Conservation (phyloP, 23 tunicate genomes). For the Trididemnum nubilum region DNA sequence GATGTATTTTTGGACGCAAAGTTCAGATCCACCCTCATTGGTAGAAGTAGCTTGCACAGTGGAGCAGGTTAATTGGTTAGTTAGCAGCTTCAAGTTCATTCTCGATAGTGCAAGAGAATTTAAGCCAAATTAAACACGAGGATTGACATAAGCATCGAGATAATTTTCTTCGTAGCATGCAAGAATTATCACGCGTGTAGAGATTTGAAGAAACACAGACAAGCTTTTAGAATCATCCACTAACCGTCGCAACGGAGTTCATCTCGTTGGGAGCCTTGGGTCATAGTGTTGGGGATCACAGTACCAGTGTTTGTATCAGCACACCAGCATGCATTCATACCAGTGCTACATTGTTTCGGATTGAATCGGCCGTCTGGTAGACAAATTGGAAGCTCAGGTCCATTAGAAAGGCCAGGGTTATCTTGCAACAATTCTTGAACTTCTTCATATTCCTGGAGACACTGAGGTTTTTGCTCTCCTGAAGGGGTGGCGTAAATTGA, state of each 20-base stretch:
- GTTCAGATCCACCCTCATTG: too few species aligned
- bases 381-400: constrained; percentile 52
- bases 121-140: too few species aligned
- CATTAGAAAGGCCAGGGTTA: constrained; percentile 29
- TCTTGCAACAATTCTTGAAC: constrained; percentile 28
- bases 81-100: too few species aligned
- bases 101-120: too few species aligned
- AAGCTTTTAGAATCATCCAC: too few species aligned
- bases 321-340: constrained; percentile 68
- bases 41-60: too few species aligned
- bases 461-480: background rate
- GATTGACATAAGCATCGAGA: too few species aligned
- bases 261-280: background rate
- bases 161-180: too few species aligned
- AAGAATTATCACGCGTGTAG: too few species aligned
- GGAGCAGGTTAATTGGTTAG: too few species aligned
- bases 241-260: background rate
- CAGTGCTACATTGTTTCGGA: constrained; percentile 66
- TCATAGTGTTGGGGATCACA: background rate
- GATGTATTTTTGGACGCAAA: too few species aligned
- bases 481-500: background rate
- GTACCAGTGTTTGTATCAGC: constrained; percentile 65
- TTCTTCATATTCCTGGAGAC: constrained; percentile 29
- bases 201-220: too few species aligned
- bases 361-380: constrained; percentile 45